These are phyloP conservation scores for Liasis olivaceus DNA, from an alignment of 2,797 vertebrate genomes.

Conservation along the genomic window DNA sequence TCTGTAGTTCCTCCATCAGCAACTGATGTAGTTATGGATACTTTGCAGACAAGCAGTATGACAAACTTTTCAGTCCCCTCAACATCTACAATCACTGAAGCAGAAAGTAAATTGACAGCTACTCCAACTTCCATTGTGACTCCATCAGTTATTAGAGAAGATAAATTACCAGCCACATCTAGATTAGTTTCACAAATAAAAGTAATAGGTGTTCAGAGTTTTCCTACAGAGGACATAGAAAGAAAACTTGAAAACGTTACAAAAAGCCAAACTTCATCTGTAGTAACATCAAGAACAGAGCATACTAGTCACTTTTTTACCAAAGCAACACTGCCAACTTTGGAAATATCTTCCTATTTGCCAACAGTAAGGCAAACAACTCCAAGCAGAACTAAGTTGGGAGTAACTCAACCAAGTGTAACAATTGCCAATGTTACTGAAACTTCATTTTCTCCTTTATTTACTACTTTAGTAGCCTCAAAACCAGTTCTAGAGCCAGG, in stretches of 20 bases:
- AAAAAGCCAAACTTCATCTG: neutral
- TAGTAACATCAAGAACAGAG: conserved; percentile 17
- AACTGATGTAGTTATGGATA: conserved; percentile 17
- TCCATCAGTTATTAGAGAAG: neutral
- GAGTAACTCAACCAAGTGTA: neutral
- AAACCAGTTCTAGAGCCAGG: conserved; percentile 34
- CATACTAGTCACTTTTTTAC: conserved; percentile 6
- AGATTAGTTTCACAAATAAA: conserved; percentile 41
- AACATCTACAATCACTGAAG: conserved; percentile 21
- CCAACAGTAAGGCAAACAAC: conserved; percentile 32
- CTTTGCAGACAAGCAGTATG: neutral
- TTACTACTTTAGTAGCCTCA: conserved; percentile 60
- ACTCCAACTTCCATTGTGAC: conserved; percentile 18
- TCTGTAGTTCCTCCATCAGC: conserved; percentile 58
- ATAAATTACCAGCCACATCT: conserved; percentile 47
- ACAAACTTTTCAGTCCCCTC: conserved; percentile 8
- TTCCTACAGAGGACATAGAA: conserved; percentile 34
- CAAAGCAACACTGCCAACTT: conserved; percentile 5
- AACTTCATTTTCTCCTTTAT: conserved; percentile 40
- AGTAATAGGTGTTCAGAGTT: conserved; percentile 12
- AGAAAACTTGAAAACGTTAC: conserved; percentile 29
- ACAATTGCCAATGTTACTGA: conserved; percentile 41
- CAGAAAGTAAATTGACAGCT: conserved; percentile 34
- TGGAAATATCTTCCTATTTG: neutral
- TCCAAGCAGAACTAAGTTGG: conserved; percentile 22